phyloP scores from a whole-genome alignment of 2,113 vertebrate genomes.

The Strix aluco region DNA sequence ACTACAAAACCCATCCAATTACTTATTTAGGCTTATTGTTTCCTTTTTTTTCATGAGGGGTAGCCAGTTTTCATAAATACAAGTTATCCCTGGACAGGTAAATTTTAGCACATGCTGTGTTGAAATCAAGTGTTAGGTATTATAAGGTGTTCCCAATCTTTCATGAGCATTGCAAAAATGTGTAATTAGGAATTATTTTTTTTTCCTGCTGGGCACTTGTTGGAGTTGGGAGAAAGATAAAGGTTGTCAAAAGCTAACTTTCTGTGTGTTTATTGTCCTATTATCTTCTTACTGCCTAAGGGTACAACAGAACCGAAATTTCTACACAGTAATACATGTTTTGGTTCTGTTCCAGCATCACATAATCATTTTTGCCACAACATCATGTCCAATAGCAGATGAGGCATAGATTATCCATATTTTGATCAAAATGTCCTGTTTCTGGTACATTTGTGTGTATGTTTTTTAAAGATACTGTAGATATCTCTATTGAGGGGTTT shows the following conservation, averaged over 20 bases:
- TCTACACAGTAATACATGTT: background rate
- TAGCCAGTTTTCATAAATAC: background rate
- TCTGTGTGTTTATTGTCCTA: background rate
- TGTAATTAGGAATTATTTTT: background rate
- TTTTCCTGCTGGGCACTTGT: background rate
- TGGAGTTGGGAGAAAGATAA: background rate
- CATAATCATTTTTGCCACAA: background rate
- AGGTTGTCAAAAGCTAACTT: background rate
- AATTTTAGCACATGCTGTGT: background rate
- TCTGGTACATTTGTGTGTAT: background rate
- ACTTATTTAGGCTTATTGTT: slow-evolving; percentile 2
- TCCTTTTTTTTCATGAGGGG: background rate
- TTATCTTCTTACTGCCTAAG: background rate
- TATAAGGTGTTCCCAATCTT: background rate
- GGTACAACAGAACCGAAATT: background rate
- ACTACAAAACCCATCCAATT: background rate
- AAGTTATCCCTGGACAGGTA: background rate
- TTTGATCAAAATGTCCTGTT: background rate
- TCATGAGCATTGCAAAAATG: background rate
- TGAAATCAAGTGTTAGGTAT: background rate
- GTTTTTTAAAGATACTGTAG: background rate
- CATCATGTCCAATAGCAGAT: background rate
- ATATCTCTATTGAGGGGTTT: background rate
- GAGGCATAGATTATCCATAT: background rate
- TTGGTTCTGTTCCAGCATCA: background rate